phyloP scores from a whole-genome alignment of 2,888 invertebrate genomes.

The Ectemnius continuus region DNA sequence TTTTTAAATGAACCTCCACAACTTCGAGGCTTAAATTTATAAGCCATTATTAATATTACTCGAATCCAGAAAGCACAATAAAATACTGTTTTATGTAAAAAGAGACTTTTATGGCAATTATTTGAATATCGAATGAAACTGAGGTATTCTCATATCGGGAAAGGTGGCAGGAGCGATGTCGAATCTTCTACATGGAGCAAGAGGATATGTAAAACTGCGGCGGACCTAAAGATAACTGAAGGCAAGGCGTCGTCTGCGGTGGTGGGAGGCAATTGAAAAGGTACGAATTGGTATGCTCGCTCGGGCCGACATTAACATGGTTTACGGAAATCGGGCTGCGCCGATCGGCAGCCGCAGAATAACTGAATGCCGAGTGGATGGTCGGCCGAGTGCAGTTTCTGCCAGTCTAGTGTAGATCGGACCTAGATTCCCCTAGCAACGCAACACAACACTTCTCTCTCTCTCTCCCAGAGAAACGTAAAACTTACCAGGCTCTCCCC shows the following conservation, averaged over 20 bases:
- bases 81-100: too few relatives aligned
- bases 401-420: slow-evolving; percentile 31
- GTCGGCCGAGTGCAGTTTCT: slow-evolving; percentile 59
- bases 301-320: slow-evolving; percentile 54
- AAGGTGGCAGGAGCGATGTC: background rate
- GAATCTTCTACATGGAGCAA: background rate
- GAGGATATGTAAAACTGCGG: too few relatives aligned
- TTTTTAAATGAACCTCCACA: too few relatives aligned
- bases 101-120: too few relatives aligned
- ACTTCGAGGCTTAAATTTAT: too few relatives aligned
- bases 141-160: background rate
- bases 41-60: too few relatives aligned
- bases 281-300: slow-evolving; percentile 41
- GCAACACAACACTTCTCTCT: slow-evolving; percentile 40
- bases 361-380: slow-evolving; percentile 61
- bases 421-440: slow-evolving; percentile 60
- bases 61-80: too few relatives aligned
- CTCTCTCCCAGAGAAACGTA: too few relatives aligned
- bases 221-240: background rate
- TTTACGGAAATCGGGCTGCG: slow-evolving; percentile 60
- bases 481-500: slow-evolving; percentile 20
- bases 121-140: too few relatives aligned
- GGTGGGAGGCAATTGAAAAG: slow-evolving; percentile 64
- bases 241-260: slow-evolving; percentile 16
- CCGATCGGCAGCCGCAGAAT: slow-evolving; percentile 56